Base-by-base conservation (phyloP, 2,888 invertebrate species). In the Aphidoletes aphidimyza region DNA sequence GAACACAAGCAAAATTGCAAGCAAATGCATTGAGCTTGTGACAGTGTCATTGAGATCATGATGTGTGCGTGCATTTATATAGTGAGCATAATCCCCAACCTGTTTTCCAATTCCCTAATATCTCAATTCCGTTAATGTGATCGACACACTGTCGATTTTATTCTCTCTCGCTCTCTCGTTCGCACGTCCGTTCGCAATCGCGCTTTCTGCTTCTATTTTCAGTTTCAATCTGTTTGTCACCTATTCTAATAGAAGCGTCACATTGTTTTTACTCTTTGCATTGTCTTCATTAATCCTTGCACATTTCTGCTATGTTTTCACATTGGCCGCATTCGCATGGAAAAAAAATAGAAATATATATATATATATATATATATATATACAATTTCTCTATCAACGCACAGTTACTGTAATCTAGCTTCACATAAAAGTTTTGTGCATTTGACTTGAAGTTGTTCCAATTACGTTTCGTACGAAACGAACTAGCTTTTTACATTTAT, bases 401-500 rank as follows among this genome's bases (percentile, higher is more conserved):
- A n/a, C n/a, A n/a, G n/a, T n/a, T n/a, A n/a, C n/a, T n/a, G n/a
- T n/a, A n/a, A n/a, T n/a, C n/a, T n/a, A n/a, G n/a, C n/a, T n/a
- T n/a, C n/a, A n/a, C n/a, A n/a, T n/a, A n/a, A n/a, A n/a, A n/a
- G n/a, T n/a, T n/a, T n/a, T n/a, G n/a, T n/a, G n/a, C n/a, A n/a
- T n/a, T n/a, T n/a, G n/a, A n/a, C n/a, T n/a, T n/a, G n/a, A n/a
- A n/a, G n/a, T n/a, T n/a, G n/a, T n/a, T n/a, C n/a, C n/a, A n/a
- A n/a, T n/a, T n/a, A n/a, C n/a, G n/a, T n/a, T n/a, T n/a, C n/a
- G n/a, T n/a, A n/a, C n/a, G n/a, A n/a, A n/a, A n/a, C n/a, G n/a
- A n/a, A n/a, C n/a, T n/a, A n/a, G n/a, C 30, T 69, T 69, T 69
- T 26, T 69, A 30, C 34, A 30, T 69, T 69, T 69, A 69, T 69